Percentiles rank a stretch among this genome's conserved stretches.
Evolutionary conservation across 2,888 invertebrate species (phyloP).

Genomic region (Pandemis heparana): DNA sequence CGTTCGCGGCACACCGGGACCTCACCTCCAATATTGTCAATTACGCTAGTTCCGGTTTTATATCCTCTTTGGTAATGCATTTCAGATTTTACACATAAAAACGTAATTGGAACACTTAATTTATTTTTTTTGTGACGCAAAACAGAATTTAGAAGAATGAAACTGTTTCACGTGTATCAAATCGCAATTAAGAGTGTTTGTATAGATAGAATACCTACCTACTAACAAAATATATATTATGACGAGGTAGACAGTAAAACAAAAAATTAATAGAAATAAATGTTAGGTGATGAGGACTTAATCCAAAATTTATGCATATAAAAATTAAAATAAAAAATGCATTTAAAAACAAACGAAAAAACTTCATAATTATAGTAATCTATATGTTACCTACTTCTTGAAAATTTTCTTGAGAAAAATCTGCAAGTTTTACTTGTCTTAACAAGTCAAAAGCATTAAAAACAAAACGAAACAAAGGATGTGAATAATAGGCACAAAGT

Average conservation of each 20-base stretch:
- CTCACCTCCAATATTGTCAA: conserved; percentile 62
- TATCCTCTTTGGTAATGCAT: conserved; percentile 77
- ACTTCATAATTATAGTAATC: too few species aligned
- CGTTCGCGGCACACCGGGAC: conserved; percentile 9
- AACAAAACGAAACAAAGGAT: neutral
- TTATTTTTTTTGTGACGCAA: conserved; percentile 63
- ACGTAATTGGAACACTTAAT: conserved; percentile 68
- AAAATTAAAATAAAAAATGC: too few species aligned
- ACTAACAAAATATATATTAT: neutral
- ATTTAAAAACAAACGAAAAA: too few species aligned
- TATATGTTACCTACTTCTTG: too few species aligned
- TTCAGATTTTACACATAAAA: conserved; percentile 62
- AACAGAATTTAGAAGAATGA: conserved; percentile 12
- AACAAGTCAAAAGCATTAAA: neutral
- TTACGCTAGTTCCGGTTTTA: conserved; percentile 79
- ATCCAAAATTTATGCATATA: too few species aligned
- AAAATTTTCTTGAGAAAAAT: neutral
- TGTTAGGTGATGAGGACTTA: too few species aligned
- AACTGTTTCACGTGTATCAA: neutral
- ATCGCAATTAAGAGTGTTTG: neutral
- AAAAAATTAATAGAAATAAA: too few species aligned
- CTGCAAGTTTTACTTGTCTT: neutral
- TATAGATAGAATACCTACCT: neutral
- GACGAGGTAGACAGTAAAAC: too few species aligned
- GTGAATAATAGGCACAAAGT: neutral